These are phyloP conservation scores for Sarcophaga bullata DNA, from an alignment of 1,140 invertebrate genomes.

Conservation along the genomic window DNA sequence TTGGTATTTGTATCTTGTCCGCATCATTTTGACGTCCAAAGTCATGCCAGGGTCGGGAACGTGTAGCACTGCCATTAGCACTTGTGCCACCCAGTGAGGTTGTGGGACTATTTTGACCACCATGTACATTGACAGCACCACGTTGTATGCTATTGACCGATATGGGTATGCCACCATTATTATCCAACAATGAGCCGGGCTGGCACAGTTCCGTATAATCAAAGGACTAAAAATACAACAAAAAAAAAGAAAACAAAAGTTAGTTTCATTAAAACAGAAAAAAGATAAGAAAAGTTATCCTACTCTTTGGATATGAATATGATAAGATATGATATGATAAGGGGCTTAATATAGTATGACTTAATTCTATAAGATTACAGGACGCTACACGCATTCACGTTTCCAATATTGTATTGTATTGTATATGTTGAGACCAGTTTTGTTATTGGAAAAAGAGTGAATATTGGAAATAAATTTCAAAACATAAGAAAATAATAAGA, in stretches of 20 bases:
- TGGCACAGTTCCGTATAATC: slow-evolving; percentile 89
- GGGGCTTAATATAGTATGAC: too few relatives aligned
- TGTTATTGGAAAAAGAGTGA: background rate
- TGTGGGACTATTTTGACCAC: slow-evolving; percentile 71
- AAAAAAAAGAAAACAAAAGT: too few relatives aligned
- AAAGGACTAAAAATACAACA: slow-evolving; percentile 74
- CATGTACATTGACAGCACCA: slow-evolving; percentile 60
- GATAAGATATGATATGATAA: too few relatives aligned
- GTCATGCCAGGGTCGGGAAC: slow-evolving; percentile 88
- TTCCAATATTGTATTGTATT: slow-evolving; percentile 5
- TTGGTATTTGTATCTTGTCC: slow-evolving; percentile 97
- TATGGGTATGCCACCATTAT: slow-evolving; percentile 63
- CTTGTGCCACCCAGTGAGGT: slow-evolving; percentile 66
- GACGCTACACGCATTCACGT: slow-evolving; percentile 28
- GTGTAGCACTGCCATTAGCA: slow-evolving; percentile 68
- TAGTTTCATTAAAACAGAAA: too few relatives aligned
- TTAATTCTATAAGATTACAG: slow-evolving; percentile 1
- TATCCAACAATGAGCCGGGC: slow-evolving; percentile 66
- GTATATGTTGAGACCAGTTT: slow-evolving; percentile 15
- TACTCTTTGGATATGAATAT: too few relatives aligned
- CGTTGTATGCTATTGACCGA: slow-evolving; percentile 64
- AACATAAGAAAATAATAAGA: too few relatives aligned
- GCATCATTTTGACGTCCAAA: slow-evolving; percentile 92
- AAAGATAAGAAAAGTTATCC: too few relatives aligned
- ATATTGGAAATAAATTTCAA: background rate